Evolutionary conservation across 2,888 invertebrate genomes (phyloP), one percentile per base, ranked within the genome.

Genomic region (Melikaiella ostensackeni): DNA sequence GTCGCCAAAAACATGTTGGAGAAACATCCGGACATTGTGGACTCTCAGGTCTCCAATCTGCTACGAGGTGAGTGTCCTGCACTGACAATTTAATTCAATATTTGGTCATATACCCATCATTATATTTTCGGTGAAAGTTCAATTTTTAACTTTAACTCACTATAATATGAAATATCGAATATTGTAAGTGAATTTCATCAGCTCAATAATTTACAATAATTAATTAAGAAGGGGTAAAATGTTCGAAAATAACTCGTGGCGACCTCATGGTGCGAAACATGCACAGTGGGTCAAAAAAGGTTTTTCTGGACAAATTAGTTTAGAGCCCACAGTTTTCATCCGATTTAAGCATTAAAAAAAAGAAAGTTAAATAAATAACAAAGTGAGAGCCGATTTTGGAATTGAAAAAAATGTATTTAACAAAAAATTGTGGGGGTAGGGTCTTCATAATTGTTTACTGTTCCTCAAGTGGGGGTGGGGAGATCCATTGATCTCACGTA

Each of bases 1-100:
- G 93, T 98, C 61, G 93, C 94, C 19, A 93, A 94, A 85, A 92
- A 93, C 87, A 91, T 95, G 70, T 84, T 94, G 33, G 88, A 91
- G 73, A 84, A 85, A 62, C 86, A 90, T 70, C 85, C 87, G 38
- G 81, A 84, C n/a, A 64, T 85, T 13, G 27, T 89, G 27, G 85
- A 88, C 74, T 33, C 78, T 0, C 84, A 84, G 35, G 75, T 88
- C 21, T 76, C 85, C 59, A 86, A 81, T 78, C 84, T 91, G 46
- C 83, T 91, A 35, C 82, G 84, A 86, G 91, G 91, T 80, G 82
- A 84, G 82, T 84, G 75, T 63, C 64, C 74, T 59, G 76, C 78
- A 75, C 76, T 78, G 63, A 75, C 77, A 66, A 80, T 79, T 79
- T 78, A 64, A 79, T 77, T 83, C 70, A 33, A 81, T 59, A 81